phyloP scores from a whole-genome alignment of 2,797 vertebrate genomes.

The Masticophis lateralis region DNA sequence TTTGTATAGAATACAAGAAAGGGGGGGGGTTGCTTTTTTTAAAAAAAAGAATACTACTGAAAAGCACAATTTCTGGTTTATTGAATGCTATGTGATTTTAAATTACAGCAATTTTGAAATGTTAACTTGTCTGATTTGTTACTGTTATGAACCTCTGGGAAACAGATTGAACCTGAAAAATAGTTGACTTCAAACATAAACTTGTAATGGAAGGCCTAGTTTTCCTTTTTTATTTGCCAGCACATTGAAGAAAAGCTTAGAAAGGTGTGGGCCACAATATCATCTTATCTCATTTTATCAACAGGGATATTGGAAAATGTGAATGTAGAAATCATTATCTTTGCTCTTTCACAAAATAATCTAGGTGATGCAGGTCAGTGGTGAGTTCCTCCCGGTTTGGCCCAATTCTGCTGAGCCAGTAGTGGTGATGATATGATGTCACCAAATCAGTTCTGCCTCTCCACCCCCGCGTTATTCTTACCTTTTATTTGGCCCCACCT shows the following conservation, averaged over 20 bases:
- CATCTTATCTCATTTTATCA: constrained; percentile 50
- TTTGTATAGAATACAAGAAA: too few relatives aligned
- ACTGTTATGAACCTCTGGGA: constrained; percentile 33
- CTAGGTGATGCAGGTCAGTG: too few relatives aligned
- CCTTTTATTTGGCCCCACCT: too few relatives aligned
- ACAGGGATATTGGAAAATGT: constrained; percentile 6
- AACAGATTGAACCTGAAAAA: not conserved
- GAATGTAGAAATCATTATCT: not conserved
- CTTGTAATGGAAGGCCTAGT: not conserved
- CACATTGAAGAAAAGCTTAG: constrained; percentile 41
- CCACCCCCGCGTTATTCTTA: too few relatives aligned
- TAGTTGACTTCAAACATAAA: not conserved
- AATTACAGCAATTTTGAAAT: constrained; percentile 39
- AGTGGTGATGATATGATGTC: too few relatives aligned
- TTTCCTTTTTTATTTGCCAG: constrained; percentile 39
- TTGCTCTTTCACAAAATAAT: not conserved
- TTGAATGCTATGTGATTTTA: not conserved
- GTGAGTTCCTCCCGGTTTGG: too few relatives aligned
- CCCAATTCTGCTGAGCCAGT: too few relatives aligned
- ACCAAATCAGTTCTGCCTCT: too few relatives aligned
- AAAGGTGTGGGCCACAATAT: constrained; percentile 59
- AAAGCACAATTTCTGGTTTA: not conserved
- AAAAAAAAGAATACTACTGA: not conserved
- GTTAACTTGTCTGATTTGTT: constrained; percentile 28
- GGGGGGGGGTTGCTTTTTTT: not conserved